Base-by-base conservation (phyloP, 2,888 invertebrate genomes). In the Orthonevra nobilis region DNA sequence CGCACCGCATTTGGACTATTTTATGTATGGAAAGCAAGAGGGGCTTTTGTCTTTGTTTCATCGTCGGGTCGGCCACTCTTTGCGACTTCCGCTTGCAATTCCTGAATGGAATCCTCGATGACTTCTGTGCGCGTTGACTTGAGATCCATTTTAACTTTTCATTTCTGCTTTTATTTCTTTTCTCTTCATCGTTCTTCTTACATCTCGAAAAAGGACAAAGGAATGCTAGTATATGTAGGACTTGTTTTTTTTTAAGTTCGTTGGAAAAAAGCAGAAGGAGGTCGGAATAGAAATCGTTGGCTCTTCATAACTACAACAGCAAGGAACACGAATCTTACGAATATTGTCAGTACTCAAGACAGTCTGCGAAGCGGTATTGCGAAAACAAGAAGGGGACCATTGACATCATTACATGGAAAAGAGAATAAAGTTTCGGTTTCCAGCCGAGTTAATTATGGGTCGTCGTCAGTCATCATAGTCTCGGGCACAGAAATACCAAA, bases 31-130 rank as follows among this genome's bases (percentile, higher is more conserved):
- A n/a, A n/a, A n/a, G n/a, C 40, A 12, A 56, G 60, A 52, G 60
- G 64, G 77, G 77, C 63, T 63, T 77, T 72, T 77, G 73, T 68
- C 61, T 79, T 73, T 68, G 66, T 61, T 61, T 40, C 73, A 40
- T 56, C 30, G 52, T 56, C 30, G 52, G 38, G 14, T 60, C 79
- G 79, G 61, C 79, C 79, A 79, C 79, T 79, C 79, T 79, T 79
- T 66, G 79, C 73, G 79, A 79, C 79, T 79, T 73, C 79, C 79
- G 79, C 68, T 79, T 79, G 79, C 79, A 79, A 73, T 79, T 73
- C 73, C 66, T 73, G 66, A 79, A 79, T 79, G 73, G 73, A 79
- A 61, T 79, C 61, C 79, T 73, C 73, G 60, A 79, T 79, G 79
- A 79, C 79, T 79, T 79, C 50, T 72, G 56, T 79, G 73, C 79